Evolutionary conservation across 2,888 invertebrate genomes (phyloP).

Genomic region (Rapana venosa): DNA sequence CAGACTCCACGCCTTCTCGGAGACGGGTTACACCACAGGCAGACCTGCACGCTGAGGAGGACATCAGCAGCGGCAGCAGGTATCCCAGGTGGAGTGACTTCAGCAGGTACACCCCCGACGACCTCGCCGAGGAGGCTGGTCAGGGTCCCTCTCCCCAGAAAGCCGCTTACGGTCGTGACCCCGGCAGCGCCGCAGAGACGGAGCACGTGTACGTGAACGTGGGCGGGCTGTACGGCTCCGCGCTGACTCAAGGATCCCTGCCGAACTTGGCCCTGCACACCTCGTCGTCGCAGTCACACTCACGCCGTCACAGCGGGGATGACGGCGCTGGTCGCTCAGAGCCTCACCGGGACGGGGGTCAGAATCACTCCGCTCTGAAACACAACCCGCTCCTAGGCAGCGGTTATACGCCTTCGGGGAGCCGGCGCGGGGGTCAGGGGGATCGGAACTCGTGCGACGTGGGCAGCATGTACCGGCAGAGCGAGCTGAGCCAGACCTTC

Average conservation of each 20-base stretch:
- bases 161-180: background rate
- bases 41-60: no score
- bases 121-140: background rate
- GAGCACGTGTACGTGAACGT: constrained; percentile 25
- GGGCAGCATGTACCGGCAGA: constrained; percentile 35
- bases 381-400: background rate
- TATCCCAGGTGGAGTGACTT: background rate
- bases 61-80: background rate
- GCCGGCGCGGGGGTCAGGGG: background rate
- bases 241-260: constrained; percentile 39
- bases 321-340: background rate
- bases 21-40: background rate
- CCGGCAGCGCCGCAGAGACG: background rate
- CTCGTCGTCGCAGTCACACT: background rate
- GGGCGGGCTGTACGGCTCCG: background rate
- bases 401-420: background rate
- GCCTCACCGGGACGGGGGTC: background rate
- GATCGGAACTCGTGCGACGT: constrained; percentile 47
- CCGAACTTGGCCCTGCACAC: constrained; percentile 42
- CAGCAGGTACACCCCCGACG: background rate
- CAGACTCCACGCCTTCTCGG: background rate
- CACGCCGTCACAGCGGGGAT: background rate
- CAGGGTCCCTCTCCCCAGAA: background rate
- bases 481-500: constrained; percentile 36
- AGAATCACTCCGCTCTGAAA: background rate